These are phyloP conservation scores for Procavia capensis DNA, from an alignment of 2,113 vertebrate genomes.

Conservation along the genomic window DNA sequence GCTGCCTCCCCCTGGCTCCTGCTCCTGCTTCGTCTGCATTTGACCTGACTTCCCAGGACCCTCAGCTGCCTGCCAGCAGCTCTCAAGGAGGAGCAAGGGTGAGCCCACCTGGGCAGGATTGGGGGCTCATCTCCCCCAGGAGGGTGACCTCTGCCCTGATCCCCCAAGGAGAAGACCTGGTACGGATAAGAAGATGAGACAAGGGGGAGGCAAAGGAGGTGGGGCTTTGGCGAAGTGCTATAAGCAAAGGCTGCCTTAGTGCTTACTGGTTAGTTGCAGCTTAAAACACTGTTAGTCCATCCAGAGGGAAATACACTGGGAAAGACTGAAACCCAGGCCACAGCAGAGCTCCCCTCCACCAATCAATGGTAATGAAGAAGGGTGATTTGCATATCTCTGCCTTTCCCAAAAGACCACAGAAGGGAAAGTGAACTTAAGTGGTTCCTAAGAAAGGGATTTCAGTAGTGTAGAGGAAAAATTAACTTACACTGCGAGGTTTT, in stretches of 20 bases:
- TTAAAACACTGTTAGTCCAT: slow-evolving; percentile 41
- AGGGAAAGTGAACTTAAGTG: slow-evolving; percentile 50
- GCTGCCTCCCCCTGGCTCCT: not conserved
- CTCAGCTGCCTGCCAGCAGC: slow-evolving; percentile 6
- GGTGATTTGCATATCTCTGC: slow-evolving; percentile 51
- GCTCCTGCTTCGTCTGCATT: slow-evolving; percentile 29
- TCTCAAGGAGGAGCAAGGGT: slow-evolving; percentile 33
- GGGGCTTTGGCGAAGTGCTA: not conserved
- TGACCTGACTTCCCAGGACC: slow-evolving; percentile 70
- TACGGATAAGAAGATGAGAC: not conserved
- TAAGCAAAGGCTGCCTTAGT: not conserved
- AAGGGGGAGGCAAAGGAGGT: not conserved
- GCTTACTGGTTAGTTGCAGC: not conserved
- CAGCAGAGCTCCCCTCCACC: not conserved
- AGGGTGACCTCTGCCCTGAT: slow-evolving; percentile 52
- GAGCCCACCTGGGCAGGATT: not conserved
- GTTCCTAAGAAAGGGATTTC: not conserved
- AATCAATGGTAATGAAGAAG: slow-evolving; percentile 49
- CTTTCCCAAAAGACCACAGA: slow-evolving; percentile 33
- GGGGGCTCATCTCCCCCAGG: not conserved
- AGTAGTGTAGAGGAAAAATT: not conserved
- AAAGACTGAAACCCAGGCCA: not conserved
- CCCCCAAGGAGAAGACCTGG: not conserved
- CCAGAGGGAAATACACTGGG: not conserved
- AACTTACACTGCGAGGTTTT: not conserved